Conservation (phyloP, 2,113 vertebrate genomes). For the Chlorodrepanis virens region DNA sequence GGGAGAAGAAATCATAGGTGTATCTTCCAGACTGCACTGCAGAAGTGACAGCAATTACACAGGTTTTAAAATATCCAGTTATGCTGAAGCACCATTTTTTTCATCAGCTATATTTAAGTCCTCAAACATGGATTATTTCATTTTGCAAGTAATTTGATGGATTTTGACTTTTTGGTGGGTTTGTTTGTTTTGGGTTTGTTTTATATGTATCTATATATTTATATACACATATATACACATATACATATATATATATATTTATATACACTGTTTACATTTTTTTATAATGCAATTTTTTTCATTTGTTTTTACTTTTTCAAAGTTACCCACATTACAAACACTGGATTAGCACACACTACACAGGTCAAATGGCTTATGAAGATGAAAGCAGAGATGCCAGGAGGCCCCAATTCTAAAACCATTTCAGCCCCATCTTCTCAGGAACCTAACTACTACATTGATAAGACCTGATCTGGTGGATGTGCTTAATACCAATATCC, state of each 20-base stretch:
- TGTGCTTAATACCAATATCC: no score
- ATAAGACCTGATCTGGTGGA: neutral
- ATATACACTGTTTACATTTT: no score
- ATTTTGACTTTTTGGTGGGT: neutral
- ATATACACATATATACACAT: no score
- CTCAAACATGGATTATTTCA: neutral
- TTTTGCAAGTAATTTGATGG: neutral
- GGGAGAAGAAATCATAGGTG: neutral
- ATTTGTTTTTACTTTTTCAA: neutral
- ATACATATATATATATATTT: no score
- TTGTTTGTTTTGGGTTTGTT: neutral
- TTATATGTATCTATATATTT: neutral
- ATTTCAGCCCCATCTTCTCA: neutral
- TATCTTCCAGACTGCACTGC: neutral
- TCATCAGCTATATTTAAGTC: neutral
- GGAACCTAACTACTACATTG: accelerated
- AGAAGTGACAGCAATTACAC: neutral
- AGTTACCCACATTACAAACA: neutral
- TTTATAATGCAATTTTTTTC: neutral
- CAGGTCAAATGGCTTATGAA: neutral
- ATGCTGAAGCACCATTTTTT: neutral
- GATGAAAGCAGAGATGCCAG: neutral
- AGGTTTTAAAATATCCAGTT: neutral
- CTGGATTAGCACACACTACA: neutral
- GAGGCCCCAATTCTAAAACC: neutral